These are phyloP conservation scores for Carassius gibelio DNA, from an alignment of 2,113 vertebrate genomes.

Conservation along the genomic window DNA sequence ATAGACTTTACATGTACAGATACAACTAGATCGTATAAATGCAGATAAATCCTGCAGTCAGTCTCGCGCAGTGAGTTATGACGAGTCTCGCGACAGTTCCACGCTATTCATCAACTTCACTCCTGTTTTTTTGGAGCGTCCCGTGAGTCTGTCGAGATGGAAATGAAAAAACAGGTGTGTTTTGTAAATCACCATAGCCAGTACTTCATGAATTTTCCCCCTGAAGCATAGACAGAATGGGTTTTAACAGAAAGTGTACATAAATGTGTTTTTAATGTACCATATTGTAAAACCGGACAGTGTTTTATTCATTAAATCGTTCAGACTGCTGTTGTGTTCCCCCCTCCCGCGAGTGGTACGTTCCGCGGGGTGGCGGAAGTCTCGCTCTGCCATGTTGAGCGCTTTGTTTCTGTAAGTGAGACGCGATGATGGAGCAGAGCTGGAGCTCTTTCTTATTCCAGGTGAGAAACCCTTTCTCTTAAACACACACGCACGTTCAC, in stretches of 20 bases:
- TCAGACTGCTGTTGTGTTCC: background rate
- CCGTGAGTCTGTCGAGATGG: slow-evolving; percentile 35
- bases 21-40: background rate
- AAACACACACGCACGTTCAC: background rate
- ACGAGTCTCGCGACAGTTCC: slow-evolving; percentile 33
- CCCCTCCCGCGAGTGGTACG: slow-evolving; percentile 71
- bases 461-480: slow-evolving; percentile 73
- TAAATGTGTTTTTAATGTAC: background rate
- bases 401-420: slow-evolving; percentile 77
- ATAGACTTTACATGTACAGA: background rate
- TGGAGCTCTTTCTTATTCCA: slow-evolving; percentile 91
- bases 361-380: slow-evolving; percentile 86
- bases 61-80: slow-evolving; percentile 15
- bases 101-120: slow-evolving; percentile 55
- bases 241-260: fast-evolving
- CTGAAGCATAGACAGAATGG: fast-evolving
- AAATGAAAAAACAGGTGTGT: slow-evolving; percentile 35
- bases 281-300: background rate
- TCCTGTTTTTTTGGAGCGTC: slow-evolving; percentile 45
- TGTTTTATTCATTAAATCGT: background rate
- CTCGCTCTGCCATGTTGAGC: slow-evolving; percentile 89
- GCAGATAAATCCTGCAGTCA: slow-evolving; percentile 9
- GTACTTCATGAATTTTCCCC: no score
- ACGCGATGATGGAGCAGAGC: slow-evolving; percentile 85
- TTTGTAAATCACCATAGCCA: background rate